Percentiles rank a stretch among this genome's conserved stretches.
These are phyloP conservation scores for Andrena praecox DNA, from an alignment of 2,888 invertebrate genomes.

Conservation along the genomic window DNA sequence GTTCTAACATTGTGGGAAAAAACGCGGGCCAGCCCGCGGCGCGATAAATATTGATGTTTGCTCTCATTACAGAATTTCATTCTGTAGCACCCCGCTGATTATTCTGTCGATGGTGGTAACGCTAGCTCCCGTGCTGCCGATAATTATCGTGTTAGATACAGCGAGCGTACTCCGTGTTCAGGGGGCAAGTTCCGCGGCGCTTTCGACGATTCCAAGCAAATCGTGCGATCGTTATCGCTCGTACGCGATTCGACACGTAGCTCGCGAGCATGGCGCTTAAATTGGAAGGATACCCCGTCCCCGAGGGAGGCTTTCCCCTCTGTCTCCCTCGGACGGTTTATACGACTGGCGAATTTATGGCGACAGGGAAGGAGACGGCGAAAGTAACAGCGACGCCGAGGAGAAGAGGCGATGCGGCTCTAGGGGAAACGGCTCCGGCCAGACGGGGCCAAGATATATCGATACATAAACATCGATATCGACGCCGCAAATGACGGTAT, in stretches of 20 bases:
- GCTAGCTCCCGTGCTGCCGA: background rate
- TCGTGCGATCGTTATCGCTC: conserved; percentile 19
- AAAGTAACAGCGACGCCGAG: background rate
- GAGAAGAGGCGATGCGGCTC: conserved; percentile 17
- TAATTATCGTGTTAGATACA: conserved; percentile 35
- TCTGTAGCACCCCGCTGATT: conserved; percentile 19
- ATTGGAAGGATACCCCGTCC: background rate
- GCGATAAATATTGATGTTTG: conserved; percentile 63
- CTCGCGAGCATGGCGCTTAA: background rate
- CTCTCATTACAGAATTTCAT: conserved; percentile 48
- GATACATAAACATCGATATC: conserved; percentile 68
- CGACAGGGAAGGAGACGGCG: background rate
- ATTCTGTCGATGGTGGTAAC: conserved; percentile 26
- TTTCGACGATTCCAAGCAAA: conserved; percentile 1
- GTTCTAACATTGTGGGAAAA: conserved; percentile 62
- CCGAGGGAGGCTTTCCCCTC: background rate
- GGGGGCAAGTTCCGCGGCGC: background rate
- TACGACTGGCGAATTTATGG: conserved; percentile 1
- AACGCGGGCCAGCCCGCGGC: conserved; percentile 35
- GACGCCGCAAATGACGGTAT: conserved; percentile 57
- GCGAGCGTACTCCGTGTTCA: background rate
- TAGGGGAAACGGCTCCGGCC: conserved; percentile 11
- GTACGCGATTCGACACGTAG: conserved; percentile 10
- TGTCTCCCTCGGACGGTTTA: background rate
- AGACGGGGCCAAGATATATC: conserved; percentile 46